Evolutionary conservation across 2,888 invertebrate genomes (phyloP), one percentile per base, ranked within the genome.

Genomic region (Ophion obscuratus): DNA sequence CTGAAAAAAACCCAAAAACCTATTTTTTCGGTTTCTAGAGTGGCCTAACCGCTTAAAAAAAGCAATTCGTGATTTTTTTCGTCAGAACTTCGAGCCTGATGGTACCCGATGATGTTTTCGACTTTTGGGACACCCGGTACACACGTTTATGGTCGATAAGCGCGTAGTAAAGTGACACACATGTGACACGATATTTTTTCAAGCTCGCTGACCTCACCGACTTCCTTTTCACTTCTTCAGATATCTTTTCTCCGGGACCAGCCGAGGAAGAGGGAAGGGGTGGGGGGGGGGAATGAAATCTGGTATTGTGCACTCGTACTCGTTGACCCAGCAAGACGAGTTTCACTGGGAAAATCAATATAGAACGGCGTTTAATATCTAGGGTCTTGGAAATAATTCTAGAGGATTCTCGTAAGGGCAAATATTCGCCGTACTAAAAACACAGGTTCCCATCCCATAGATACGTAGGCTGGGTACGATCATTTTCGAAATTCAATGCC

Each of bases 331-430:
- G 81, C 83, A 59, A 73, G 36, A 27, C 70, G 62, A 75, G 61
- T 78, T 67, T 67, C 67, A 82, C 75, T 71, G 20, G 81, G 80
- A 87, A 86, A 87, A 87, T 88, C 88, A 83, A 87, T 87, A 81
- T 82, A 85, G 62, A 78, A 83, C 44, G 14, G 64, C 86, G 82
- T 81, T 76, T 83, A 87, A 87, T 79, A 82, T 86, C 11, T 44
- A 40, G 40, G 40, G 7, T 40, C 40, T 40, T 40, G 9, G 9
- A 40, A 40, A 40, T 40, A 3, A 40, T 40, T 6, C 40, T 40
- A 9, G 40, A 40, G 40, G 5, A 40, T 40, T 40, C 40, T 40
- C 40, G 40, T 40, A 9, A 40, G 9, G 9, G 5, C 40, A 9
- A 40, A 40, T 9, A 7, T 40, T 9, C 40, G 40, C 6, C 40